Conservation (phyloP, 2,888 invertebrate genomes). For the Scaptomyza cyrtandrae region DNA sequence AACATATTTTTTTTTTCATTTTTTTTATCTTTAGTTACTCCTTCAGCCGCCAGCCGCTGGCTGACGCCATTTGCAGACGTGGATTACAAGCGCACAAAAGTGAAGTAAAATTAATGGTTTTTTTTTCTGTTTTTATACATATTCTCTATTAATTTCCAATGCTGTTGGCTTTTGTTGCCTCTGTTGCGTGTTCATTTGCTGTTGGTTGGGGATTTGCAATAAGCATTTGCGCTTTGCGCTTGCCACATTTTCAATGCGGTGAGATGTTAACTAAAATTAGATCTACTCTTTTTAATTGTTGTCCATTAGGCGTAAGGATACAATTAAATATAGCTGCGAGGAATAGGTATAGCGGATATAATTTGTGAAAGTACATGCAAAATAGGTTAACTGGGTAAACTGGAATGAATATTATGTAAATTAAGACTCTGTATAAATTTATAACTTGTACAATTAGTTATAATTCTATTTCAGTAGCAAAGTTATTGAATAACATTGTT, state of each 20-base stretch:
- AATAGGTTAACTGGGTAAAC: not conserved
- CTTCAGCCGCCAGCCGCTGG: slow-evolving; percentile 1
- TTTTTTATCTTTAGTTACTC: slow-evolving; percentile 2
- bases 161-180: slow-evolving; percentile 1
- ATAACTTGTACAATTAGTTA: too few relatives aligned
- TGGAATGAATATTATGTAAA: too few relatives aligned
- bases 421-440: too few relatives aligned
- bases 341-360: not conserved
- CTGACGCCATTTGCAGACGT: slow-evolving; percentile 42
- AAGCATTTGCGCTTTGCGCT: not conserved
- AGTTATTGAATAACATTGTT: too few relatives aligned
- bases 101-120: slow-evolving; percentile 63
- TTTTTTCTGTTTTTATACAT: not conserved
- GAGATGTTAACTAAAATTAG: slow-evolving; percentile 29
- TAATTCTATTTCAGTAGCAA: too few relatives aligned
- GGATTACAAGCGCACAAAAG: slow-evolving; percentile 48
- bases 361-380: too few relatives aligned
- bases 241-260: slow-evolving; percentile 4
- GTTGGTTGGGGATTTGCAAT: slow-evolving; percentile 7
- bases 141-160: slow-evolving; percentile 7
- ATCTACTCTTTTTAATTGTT: slow-evolving; percentile 22
- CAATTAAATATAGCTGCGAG: not conserved
- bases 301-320: not conserved
- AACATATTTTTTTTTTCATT: not conserved
- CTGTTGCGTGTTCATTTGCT: slow-evolving; percentile 31